Evolutionary conservation across 2,888 invertebrate genomes (phyloP).

Genomic region (Uropetala carovei): DNA sequence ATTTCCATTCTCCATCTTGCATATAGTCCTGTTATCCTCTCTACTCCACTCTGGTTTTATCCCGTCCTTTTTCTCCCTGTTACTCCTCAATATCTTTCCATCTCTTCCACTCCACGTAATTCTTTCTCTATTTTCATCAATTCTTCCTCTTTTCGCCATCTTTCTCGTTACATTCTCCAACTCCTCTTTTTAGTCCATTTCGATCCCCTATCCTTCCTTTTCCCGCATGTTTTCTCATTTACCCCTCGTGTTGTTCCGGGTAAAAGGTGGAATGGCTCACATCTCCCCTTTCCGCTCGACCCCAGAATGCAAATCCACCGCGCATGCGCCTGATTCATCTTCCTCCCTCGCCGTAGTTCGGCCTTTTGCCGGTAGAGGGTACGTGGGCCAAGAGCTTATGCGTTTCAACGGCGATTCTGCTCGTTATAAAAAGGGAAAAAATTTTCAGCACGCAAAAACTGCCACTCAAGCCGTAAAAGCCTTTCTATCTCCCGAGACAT

Average conservation of each 20-base stretch:
- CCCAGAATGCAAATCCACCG: neutral
- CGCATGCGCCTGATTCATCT: neutral
- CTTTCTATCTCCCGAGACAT: neutral
- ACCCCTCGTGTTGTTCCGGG: neutral
- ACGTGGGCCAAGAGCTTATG: neutral
- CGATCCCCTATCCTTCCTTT: neutral
- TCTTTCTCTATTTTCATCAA: neutral
- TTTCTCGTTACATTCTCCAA: neutral
- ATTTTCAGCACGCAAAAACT: neutral
- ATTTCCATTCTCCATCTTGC: too few species aligned
- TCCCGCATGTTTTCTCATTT: neutral
- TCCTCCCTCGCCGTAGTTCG: neutral
- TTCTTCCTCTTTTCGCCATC: slow-evolving; percentile 13
- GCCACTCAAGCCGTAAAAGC: slow-evolving; percentile 6
- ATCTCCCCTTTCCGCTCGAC: neutral
- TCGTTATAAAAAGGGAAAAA: neutral
- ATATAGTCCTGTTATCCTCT: too few species aligned
- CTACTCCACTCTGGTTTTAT: neutral
- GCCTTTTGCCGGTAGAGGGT: neutral
- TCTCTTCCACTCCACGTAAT: neutral
- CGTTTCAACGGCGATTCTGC: neutral
- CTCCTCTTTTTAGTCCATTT: neutral
- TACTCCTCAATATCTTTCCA: neutral
- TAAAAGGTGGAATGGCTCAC: neutral
- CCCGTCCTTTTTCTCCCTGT: neutral